Evolutionary conservation across 2,113 vertebrate genomes (phyloP), one percentile per base, ranked within the genome.

Genomic region (Tragelaphus buxtoni): DNA sequence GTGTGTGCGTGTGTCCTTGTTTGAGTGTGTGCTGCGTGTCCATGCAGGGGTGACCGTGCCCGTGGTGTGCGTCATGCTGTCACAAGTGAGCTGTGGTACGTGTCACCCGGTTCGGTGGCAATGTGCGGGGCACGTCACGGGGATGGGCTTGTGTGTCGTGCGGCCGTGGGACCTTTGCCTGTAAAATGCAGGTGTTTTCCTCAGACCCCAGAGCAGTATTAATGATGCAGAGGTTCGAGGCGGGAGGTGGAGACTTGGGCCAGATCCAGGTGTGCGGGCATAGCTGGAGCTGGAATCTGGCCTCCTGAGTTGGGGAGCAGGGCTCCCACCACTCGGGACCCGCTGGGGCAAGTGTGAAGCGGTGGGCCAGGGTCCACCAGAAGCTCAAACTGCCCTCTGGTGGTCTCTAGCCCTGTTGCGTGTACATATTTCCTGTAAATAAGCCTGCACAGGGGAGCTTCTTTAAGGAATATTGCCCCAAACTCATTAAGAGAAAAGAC

Each of bases 201-300:
- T 97, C 93, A 96, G 94, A 97, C 92, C 97, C 98, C 96, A 95
- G 97, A 98, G 97, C 98, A 98, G 98, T 98, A 98, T 98, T 98
- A 98, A 69, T 91, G 91, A 94, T 0, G 55, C 96, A 91, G 93
- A 97, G 92, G 69, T 72, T 92, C 58, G 87, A 93, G 90, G 89
- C 9, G 10, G 88, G 56, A 95, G 60, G 93, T 49, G 49, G 94
- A 92, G 89, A 74, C 81, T 30, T 6, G 53, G 94, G 94, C 83
- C 88, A 58, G 74, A 86, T 47, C 96, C 97, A 95, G 94, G 58
- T 88, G 89, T 91, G 96, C 93, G 0, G 97, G 97, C 96, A 61
- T 47, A 91, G 97, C 95, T 93, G 89, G 98, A 96, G 74, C 93
- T 96, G 90, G 93, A 77, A 60, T 92, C 97, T 94, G 94, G 90